Conservation (phyloP, 2,888 invertebrate genomes). For the Monopis laevigella region DNA sequence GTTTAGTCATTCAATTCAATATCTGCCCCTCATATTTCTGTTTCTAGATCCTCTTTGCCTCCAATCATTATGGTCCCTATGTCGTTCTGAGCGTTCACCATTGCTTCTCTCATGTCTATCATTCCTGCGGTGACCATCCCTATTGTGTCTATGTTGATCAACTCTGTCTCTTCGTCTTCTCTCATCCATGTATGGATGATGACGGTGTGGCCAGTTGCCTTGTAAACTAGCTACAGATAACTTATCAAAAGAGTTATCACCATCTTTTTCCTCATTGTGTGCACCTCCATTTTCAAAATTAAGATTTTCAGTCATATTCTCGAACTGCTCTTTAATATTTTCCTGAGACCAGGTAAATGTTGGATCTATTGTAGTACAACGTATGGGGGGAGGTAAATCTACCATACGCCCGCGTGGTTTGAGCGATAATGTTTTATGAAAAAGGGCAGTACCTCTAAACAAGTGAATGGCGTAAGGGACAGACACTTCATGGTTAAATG, state of each 20-base stretch:
- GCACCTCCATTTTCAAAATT: constrained; percentile 29
- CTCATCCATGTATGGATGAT: constrained; percentile 49
- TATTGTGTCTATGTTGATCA: constrained; percentile 23
- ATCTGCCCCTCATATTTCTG: constrained; percentile 12
- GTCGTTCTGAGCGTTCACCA: background rate
- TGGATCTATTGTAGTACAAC: constrained; percentile 41
- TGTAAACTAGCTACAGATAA: constrained; percentile 53
- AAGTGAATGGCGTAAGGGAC: constrained; percentile 80
- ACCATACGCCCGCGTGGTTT: constrained; percentile 37
- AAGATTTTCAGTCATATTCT: constrained; percentile 44
- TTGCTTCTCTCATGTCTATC: constrained; percentile 4
- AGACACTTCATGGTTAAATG: constrained; percentile 78
- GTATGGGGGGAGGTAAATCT: constrained; percentile 43
- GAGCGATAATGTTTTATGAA: constrained; percentile 66
- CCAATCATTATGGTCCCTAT: no score
- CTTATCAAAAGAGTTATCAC: constrained; percentile 30
- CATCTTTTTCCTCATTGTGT: constrained; percentile 24
- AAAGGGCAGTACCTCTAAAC: constrained; percentile 76
- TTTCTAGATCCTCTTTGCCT: constrained; percentile 23
- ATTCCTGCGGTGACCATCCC: background rate
- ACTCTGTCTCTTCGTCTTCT: constrained; percentile 27
- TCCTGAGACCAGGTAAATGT: constrained; percentile 30
- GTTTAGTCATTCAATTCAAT: constrained; percentile 26
- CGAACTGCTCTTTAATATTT: constrained; percentile 42
- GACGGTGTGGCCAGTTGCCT: constrained; percentile 57